Percentiles rank a stretch among this genome's conserved stretches.
phyloP scores from a whole-genome alignment of 2,113 vertebrate species.

The Leptobrachium ailaonicum region DNA sequence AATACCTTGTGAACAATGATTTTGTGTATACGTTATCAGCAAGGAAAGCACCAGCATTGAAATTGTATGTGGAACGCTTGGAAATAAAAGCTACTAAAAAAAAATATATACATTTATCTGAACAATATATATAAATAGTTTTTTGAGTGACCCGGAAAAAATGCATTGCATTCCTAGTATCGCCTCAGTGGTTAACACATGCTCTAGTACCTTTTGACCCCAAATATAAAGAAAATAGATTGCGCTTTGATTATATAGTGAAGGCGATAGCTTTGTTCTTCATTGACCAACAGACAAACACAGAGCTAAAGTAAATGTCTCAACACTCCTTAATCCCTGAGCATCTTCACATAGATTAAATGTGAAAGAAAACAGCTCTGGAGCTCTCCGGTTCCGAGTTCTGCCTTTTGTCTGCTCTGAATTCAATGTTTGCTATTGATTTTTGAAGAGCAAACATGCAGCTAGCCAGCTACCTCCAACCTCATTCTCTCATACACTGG shows the following conservation, averaged over 20 bases:
- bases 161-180: too few relatives aligned
- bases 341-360: conserved; percentile 39
- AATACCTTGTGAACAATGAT: too few relatives aligned
- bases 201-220: too few relatives aligned
- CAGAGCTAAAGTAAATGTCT: conserved; percentile 29
- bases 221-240: conserved; percentile 27
- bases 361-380: conserved; percentile 32
- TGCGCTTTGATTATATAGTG: conserved; percentile 27
- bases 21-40: too few relatives aligned
- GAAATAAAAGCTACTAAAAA: too few relatives aligned
- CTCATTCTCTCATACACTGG: conserved; percentile 26
- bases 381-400: conserved; percentile 15
- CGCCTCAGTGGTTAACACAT: too few relatives aligned
- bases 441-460: conserved; percentile 37
- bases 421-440: conserved; percentile 42
- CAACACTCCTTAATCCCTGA: conserved; percentile 35
- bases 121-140: too few relatives aligned
- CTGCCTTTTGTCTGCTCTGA: conserved; percentile 32
- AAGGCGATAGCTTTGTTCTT: conserved; percentile 23
- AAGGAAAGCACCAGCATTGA: too few relatives aligned
- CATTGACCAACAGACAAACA: conserved; percentile 42
- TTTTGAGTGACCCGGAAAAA: too few relatives aligned
- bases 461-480: conserved; percentile 38
- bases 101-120: too few relatives aligned
- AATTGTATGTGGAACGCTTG: too few relatives aligned